Evolutionary conservation across 2,888 invertebrate genomes (phyloP), one percentile per base, ranked within the genome.

Genomic region (Melipona beecheii): DNA sequence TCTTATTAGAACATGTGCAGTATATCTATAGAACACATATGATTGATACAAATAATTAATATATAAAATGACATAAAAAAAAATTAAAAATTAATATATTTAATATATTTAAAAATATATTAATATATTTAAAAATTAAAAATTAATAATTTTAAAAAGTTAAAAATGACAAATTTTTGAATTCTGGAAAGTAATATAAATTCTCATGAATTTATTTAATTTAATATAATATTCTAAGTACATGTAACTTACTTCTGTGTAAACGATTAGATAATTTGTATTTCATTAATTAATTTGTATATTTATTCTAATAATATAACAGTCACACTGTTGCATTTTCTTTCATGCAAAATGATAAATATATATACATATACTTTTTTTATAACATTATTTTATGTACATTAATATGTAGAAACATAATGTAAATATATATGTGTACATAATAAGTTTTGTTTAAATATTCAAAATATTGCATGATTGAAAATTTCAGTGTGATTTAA

Each of bases 261-360:
- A 76, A 69, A 49, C 71, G 76, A 75, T 54, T 76, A 70, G 69
- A 56, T 31, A 72, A 72, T n/a, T 68, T 21, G 31, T 65, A 58
- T 62, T 15, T 24, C 56, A 72, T 58, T 64, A 50, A 17, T n/a
- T 72, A 62, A 43, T 78, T 65, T 83, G 17, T 65, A 83, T 78
- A 82, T 79, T 83, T 83, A 74, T 66, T 80, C 58, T 43, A 58
- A 66, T 36, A 27, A 77, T 64, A 52, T 36, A n/a, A 43, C 43
- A 43, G 2, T 24, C 76, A 71, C 80, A 64, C 65, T 83, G 76
- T 60, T 71, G 36, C n/a, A 27, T 24, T 49, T 74, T 58, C 43
- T 54, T 19, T 52, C 70, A 31, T 74, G 43, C 58, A 17, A 73
- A 62, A 43, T 21, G 31, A 24, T 60, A 36, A 17, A 52, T 65